Percentiles rank a stretch among this genome's conserved stretches.
Conservation (phyloP, 2,113 vertebrate genomes). For the Poicephalus meyeri region DNA sequence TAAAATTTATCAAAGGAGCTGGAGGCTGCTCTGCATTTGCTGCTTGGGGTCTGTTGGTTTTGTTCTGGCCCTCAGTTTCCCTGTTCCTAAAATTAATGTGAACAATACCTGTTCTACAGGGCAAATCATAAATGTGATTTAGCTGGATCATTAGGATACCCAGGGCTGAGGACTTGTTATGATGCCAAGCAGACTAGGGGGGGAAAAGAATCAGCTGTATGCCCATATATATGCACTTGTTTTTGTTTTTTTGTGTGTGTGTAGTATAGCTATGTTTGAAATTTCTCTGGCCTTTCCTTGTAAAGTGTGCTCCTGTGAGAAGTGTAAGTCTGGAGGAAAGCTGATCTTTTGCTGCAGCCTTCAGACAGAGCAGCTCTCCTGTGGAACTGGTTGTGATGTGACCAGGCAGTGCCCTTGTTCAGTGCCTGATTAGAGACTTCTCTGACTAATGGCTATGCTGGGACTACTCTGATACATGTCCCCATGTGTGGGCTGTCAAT, state of each 20-base stretch:
- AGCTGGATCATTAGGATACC: neutral
- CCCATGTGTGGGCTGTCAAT: neutral
- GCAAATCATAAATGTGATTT: neutral
- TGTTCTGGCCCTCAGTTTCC: neutral
- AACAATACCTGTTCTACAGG: neutral
- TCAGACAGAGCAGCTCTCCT: neutral
- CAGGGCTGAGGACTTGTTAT: neutral
- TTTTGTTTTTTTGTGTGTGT: neutral
- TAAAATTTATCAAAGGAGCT: neutral
- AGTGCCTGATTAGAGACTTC: neutral
- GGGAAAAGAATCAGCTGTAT: neutral
- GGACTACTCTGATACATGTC: neutral
- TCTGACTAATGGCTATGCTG: neutral
- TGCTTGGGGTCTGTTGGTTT: neutral
- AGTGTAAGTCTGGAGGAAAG: neutral
- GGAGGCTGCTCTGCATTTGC: neutral
- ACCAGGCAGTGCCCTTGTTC: neutral
- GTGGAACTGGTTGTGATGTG: neutral
- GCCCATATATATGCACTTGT: neutral
- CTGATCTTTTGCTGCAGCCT: neutral
- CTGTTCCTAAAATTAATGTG: neutral
- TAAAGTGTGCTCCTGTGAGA: neutral
- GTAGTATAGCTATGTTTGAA: neutral
- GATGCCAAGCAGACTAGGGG: neutral
- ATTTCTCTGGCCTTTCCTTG: neutral